A percentile compares a stretch with the other conserved stretches of the same genome.
These are phyloP conservation scores for Aleiodes sp. DNA, from an alignment of 1,140 invertebrate species.

Conservation along the genomic window DNA sequence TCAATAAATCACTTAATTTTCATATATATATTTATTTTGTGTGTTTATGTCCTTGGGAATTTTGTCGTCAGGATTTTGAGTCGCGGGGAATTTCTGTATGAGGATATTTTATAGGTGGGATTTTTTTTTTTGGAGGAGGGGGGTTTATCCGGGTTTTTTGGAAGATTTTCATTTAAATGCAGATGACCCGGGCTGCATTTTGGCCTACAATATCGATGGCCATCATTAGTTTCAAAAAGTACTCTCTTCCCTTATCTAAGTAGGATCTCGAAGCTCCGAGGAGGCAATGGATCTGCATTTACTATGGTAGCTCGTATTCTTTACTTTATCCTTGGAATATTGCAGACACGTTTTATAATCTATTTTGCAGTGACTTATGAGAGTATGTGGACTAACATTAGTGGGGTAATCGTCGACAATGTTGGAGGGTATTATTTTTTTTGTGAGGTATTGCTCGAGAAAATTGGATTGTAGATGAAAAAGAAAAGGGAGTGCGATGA, in stretches of 20 bases:
- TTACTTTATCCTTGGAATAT: conserved; percentile 27
- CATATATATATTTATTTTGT: too few species aligned
- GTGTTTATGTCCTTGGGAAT: too few species aligned
- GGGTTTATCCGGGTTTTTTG: too few species aligned
- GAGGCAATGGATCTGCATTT: conserved; percentile 30
- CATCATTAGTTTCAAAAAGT: conserved; percentile 43
- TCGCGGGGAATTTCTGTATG: too few species aligned
- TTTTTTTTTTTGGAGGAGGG: too few species aligned
- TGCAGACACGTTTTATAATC: conserved; percentile 39
- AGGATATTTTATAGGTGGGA: too few species aligned
- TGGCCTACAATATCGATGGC: conserved; percentile 50
- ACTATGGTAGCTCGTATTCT: not conserved
- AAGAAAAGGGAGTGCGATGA: too few species aligned
- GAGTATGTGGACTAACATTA: conserved; percentile 29
- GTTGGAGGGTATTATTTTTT: conserved; percentile 32
- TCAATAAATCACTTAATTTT: too few species aligned
- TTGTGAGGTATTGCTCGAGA: conserved; percentile 6
- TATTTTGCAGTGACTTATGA: conserved; percentile 25
- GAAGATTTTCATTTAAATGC: conserved; percentile 54
- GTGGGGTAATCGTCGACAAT: conserved; percentile 4
- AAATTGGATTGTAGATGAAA: conserved; percentile 8
- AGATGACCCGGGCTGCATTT: conserved; percentile 42
- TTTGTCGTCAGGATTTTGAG: too few species aligned
- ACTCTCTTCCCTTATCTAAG: not conserved
- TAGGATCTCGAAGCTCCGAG: not conserved